phyloP scores from a whole-genome alignment of 2,797 vertebrate species.

The Naso thynnoides region DNA sequence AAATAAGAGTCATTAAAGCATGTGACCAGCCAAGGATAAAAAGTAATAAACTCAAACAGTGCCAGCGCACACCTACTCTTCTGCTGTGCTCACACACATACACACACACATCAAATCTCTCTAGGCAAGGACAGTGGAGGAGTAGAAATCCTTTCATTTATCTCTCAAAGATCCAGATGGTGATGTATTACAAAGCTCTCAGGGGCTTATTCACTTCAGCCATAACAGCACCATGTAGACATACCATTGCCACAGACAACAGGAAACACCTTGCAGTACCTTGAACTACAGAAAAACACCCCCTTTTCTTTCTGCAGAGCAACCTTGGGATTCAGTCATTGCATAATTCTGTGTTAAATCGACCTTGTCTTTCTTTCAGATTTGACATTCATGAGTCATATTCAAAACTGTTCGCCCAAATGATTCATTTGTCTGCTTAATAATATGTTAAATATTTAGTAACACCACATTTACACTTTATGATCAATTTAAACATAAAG shows the following conservation, averaged over 20 bases:
- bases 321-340: constrained; percentile 28
- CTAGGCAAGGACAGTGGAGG: constrained; percentile 56
- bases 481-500: constrained; percentile 6
- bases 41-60: constrained; percentile 60
- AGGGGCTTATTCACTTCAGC: constrained; percentile 41
- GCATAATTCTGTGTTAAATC: constrained; percentile 28
- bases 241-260: constrained; percentile 36
- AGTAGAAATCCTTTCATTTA: constrained; percentile 39
- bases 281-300: constrained; percentile 12
- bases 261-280: constrained; percentile 23
- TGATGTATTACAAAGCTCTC: constrained; percentile 48
- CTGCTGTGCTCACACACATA: constrained; percentile 6
- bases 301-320: constrained; percentile 5
- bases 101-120: constrained; percentile 36
- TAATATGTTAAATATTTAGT: constrained; percentile 17
- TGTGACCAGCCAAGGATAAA: constrained; percentile 63
- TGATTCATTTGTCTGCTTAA: constrained; percentile 2
- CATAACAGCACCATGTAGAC: constrained; percentile 34
- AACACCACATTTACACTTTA: not conserved
- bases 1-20: constrained; percentile 79
- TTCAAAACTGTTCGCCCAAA: constrained; percentile 7
- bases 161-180: constrained; percentile 58
- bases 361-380: constrained; percentile 37
- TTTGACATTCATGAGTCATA: constrained; percentile 28
- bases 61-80: constrained; percentile 26